Percentiles rank a stretch among this genome's conserved stretches.
Evolutionary conservation across 2,888 invertebrate genomes (phyloP).

Genomic region (Meta bourneti): DNA sequence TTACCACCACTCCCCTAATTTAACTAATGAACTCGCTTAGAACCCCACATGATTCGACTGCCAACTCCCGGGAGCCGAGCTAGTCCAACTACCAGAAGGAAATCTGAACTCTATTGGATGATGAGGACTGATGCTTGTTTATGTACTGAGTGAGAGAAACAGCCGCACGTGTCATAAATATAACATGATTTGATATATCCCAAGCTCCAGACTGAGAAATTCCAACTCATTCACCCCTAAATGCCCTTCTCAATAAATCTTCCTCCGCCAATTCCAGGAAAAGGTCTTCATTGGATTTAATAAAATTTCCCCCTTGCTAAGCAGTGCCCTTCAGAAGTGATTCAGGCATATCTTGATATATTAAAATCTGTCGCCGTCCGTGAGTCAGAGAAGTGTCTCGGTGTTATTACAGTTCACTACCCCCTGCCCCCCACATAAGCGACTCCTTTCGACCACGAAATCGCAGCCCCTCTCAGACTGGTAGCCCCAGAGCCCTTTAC

Average conservation of each 20-base stretch:
- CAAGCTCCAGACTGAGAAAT: background rate
- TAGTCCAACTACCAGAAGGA: background rate
- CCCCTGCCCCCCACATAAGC: conserved; percentile 1
- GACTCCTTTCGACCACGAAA: background rate
- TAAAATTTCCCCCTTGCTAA: background rate
- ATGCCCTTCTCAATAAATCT: background rate
- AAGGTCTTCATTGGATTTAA: background rate
- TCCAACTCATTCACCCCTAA: background rate
- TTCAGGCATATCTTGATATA: conserved; percentile 12
- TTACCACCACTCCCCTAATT: too few species aligned
- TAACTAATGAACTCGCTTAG: too few species aligned
- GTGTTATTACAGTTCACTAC: conserved; percentile 40
- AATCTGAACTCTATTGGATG: background rate
- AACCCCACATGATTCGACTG: too few species aligned
- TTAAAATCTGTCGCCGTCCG: conserved; percentile 58
- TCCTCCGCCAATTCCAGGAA: background rate
- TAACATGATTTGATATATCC: background rate
- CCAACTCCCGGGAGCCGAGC: background rate
- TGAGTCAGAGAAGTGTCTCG: conserved; percentile 32
- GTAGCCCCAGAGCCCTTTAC: conserved; percentile 7
- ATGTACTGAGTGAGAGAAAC: background rate
- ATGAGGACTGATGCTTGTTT: background rate
- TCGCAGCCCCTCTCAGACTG: background rate
- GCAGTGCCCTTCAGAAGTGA: conserved; percentile 1
- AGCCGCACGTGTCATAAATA: background rate